A percentile compares a stretch with the other conserved stretches of the same genome.
These are phyloP conservation scores for Habropoda laboriosa DNA, from an alignment of 1,140 invertebrate species.

Conservation along the genomic window DNA sequence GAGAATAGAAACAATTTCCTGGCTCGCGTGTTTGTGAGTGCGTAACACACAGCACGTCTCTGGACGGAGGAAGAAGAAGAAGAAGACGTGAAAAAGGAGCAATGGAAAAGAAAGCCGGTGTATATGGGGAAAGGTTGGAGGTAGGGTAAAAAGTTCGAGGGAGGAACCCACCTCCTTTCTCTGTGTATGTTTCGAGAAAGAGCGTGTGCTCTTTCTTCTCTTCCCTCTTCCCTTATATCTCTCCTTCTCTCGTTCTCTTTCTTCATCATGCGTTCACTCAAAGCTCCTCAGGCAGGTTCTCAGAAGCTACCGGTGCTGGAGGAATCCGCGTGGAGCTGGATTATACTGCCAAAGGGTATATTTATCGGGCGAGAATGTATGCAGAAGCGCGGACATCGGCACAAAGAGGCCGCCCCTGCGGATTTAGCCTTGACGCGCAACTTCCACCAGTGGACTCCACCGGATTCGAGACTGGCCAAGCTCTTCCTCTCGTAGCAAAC, in stretches of 20 bases:
- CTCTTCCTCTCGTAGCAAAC: too few relatives aligned
- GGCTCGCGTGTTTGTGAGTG: constrained; percentile 52
- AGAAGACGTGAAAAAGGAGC: too few relatives aligned
- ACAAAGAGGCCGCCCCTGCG: constrained; percentile 80
- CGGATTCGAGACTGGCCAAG: constrained; percentile 57
- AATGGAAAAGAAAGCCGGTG: background rate
- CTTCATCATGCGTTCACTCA: constrained; percentile 32
- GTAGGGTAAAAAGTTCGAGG: constrained; percentile 47
- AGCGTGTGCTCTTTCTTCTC: background rate
- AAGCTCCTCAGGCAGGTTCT: constrained; percentile 69
- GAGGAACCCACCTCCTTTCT: constrained; percentile 49
- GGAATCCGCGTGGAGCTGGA: constrained; percentile 77
- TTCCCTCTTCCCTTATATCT: too few relatives aligned
- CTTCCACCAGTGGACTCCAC: constrained; percentile 65
- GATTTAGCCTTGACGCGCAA: constrained; percentile 80
- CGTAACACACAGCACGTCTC: constrained; percentile 40
- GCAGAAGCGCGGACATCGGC: constrained; percentile 80
- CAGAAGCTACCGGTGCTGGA: constrained; percentile 75
- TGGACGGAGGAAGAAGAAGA: constrained; percentile 13
- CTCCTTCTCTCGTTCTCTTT: background rate
- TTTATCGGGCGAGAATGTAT: constrained; percentile 82
- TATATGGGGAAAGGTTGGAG: constrained; percentile 40
- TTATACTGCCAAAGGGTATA: constrained; percentile 82
- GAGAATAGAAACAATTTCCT: constrained; percentile 62
- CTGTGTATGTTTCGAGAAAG: constrained; percentile 10